Evolutionary conservation across 2,888 invertebrate genomes (phyloP), one percentile per base, ranked within the genome.

Genomic region (Cephus rjabovi): DNA sequence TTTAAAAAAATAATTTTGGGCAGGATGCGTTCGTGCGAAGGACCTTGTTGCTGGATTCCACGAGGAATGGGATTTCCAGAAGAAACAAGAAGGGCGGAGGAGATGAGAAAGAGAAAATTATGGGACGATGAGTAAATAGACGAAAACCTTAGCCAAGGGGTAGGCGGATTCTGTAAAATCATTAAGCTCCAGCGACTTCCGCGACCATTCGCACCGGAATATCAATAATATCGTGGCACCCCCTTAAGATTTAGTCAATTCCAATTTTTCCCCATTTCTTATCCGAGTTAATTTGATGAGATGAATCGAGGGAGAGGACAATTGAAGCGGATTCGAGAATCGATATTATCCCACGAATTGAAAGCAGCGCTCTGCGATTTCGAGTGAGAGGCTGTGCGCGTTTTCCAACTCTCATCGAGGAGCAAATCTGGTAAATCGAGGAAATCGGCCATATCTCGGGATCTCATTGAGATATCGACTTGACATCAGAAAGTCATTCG

Each of bases 101-200:
- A 15, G 40, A 15, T 15, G 4, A 6, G 15, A 23, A 1, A 23
- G 23, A 23, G 23, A 56, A 23, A 23, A 9, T 56, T 15, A 23
- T 9, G 9, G 23, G 23, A 56, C 23, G 56, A 56, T 15, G 34
- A 9, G 34, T 68, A 37, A 34, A 77, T 69, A 77, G 74, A 74
- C 74, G 31, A 4, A n/a, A 69, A 34, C 34, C 69, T 68, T 56
- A 73, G 76, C 31, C 71, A 37, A 76, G 37, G 69, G 34, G 31
- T 1, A 40, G 15, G 40, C 15, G 40, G 40, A 40, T 40, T 40
- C 40, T 40, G 23, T 15, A 15, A 40, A 40, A 40, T 40, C 40
- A 40, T 40, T 23, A 23, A 56, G 9, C 56, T 23, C 56, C 23
- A 56, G 56, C 23, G 23, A 23, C 56, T 9, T 23, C 2, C 9